These are phyloP conservation scores for Merodon equestris DNA, from an alignment of 2,888 invertebrate genomes.

Conservation along the genomic window DNA sequence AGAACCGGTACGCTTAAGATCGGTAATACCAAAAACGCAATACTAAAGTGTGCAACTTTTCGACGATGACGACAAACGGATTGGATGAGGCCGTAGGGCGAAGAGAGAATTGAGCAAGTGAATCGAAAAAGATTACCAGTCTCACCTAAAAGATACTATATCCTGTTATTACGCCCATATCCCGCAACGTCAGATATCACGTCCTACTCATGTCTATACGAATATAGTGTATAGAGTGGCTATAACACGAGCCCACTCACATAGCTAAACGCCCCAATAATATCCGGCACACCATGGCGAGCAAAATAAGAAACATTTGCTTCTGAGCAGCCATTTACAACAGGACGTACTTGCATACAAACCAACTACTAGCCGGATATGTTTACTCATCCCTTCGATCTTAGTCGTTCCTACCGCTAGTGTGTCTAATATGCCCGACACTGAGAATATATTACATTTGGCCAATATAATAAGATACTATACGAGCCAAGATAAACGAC, in stretches of 20 bases:
- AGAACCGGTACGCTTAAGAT: constrained; percentile 34
- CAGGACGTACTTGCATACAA: constrained; percentile 16
- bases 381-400: not conserved
- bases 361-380: not conserved
- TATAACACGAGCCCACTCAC: constrained; percentile 34
- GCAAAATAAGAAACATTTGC: constrained; percentile 64
- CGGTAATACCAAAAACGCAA: constrained; percentile 56
- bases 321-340: constrained; percentile 37
- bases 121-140: constrained; percentile 60
- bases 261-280: constrained; percentile 56
- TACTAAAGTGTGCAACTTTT: constrained; percentile 49
- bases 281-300: constrained; percentile 58
- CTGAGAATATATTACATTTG: constrained; percentile 64
- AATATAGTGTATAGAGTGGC: constrained; percentile 34
- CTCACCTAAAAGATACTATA: constrained; percentile 59
- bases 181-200: constrained; percentile 26
- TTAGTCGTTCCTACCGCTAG: constrained; percentile 34
- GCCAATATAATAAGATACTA: constrained; percentile 66
- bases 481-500: constrained; percentile 64
- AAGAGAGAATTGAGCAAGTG: constrained; percentile 22
- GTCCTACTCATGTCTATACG: constrained; percentile 3
- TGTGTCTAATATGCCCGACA: constrained; percentile 58
- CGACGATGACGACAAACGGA: not conserved
- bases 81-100: not conserved
- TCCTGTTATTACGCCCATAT: constrained; percentile 49